These are phyloP conservation scores for Neodiprion virginianus DNA, from an alignment of 1,140 invertebrate species.

Conservation along the genomic window DNA sequence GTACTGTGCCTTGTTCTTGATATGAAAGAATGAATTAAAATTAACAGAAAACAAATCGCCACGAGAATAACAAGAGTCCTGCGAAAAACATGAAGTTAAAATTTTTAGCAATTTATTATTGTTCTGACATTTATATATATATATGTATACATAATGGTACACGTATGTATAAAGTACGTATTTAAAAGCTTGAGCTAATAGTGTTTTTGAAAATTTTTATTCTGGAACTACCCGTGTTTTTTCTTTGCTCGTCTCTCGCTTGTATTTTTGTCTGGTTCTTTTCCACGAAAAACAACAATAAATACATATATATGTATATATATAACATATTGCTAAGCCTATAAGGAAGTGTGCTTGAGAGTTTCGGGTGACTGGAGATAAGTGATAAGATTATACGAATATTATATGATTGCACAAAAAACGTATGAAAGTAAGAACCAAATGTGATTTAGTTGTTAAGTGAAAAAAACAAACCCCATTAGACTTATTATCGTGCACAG, in stretches of 20 bases:
- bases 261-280: too few relatives aligned
- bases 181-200: too few relatives aligned
- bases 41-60: background rate
- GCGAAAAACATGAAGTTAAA: too few relatives aligned
- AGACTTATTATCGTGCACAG: conserved; percentile 30
- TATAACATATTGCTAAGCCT: background rate
- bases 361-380: background rate
- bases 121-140: too few relatives aligned
- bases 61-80: background rate
- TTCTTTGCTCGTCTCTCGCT: too few relatives aligned
- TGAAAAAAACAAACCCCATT: conserved; percentile 46
- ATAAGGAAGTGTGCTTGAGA: background rate
- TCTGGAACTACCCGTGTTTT: too few relatives aligned
- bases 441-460: conserved; percentile 61
- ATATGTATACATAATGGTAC: too few relatives aligned
- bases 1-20: background rate
- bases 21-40: background rate
- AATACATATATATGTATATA: background rate
- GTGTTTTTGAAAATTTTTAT: too few relatives aligned
- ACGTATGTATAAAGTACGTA: too few relatives aligned
- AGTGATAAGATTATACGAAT: background rate
- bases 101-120: too few relatives aligned
- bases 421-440: conserved; percentile 55
- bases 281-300: background rate
- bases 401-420: conserved; percentile 16